phyloP scores from a whole-genome alignment of 2,888 invertebrate species.

The Monochamus alternatus region DNA sequence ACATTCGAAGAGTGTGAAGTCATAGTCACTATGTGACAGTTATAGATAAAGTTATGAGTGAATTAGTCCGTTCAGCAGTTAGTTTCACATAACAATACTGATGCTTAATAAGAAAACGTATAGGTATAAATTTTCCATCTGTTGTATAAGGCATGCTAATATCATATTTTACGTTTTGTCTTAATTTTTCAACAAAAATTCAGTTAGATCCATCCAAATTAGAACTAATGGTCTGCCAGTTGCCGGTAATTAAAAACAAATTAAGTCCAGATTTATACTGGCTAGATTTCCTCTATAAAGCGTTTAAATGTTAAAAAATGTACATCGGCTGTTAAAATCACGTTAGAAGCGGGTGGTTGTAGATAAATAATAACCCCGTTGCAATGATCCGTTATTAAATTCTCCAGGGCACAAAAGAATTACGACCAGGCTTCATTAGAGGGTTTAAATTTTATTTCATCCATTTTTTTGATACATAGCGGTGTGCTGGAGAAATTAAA shows the following conservation, averaged over 20 bases:
- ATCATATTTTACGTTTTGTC: too few relatives aligned
- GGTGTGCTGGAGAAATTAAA: not conserved
- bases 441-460: not conserved
- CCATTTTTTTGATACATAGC: not conserved
- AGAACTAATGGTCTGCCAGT: not conserved
- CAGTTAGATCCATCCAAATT: not conserved
- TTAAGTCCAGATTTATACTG: not conserved
- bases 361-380: not conserved
- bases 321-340: not conserved
- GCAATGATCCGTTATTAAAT: not conserved
- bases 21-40: too few relatives aligned
- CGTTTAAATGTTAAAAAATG: not conserved
- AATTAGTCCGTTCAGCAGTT: too few relatives aligned
- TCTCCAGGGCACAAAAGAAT: not conserved
- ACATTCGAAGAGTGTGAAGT: too few relatives aligned
- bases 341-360: constrained; percentile 2
- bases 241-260: not conserved
- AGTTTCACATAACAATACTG: too few relatives aligned
- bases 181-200: not conserved
- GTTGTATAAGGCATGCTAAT: too few relatives aligned
- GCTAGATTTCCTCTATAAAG: constrained; percentile 1
- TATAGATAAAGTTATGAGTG: too few relatives aligned
- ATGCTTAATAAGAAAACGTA: too few relatives aligned
- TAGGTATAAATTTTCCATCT: too few relatives aligned
- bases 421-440: not conserved